phyloP scores from a whole-genome alignment of 2,113 vertebrate genomes.

The Ammodytes marinus region DNA sequence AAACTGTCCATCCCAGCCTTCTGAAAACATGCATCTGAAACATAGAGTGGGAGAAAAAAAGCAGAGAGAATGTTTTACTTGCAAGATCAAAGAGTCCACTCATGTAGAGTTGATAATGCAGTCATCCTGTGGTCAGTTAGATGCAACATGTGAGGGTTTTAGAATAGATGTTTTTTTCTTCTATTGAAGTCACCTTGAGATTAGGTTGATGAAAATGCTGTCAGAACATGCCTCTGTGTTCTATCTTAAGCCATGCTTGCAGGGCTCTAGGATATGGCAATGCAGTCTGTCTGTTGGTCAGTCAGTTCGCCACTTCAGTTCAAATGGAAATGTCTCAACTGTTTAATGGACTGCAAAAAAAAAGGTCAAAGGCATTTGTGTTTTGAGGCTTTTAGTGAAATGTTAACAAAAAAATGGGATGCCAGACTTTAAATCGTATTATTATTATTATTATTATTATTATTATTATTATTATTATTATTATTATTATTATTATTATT shows the following conservation, averaged over 20 bases:
- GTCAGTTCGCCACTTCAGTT: not conserved
- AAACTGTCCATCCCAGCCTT: conserved; percentile 61
- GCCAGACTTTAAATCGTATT: too few species aligned
- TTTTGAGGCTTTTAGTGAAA: too few species aligned
- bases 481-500: too few species aligned
- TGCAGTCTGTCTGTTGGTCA: not conserved
- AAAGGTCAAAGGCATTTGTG: too few species aligned
- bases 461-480: too few species aligned
- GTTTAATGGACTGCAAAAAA: too few species aligned
- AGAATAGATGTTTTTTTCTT: not conserved
- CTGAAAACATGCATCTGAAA: conserved; percentile 55
- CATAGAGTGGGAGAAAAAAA: conserved; percentile 6
- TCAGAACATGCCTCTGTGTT: conserved; percentile 1
- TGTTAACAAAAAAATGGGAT: too few species aligned
- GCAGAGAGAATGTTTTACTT: conserved; percentile 18
- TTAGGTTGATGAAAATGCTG: not conserved
- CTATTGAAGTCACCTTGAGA: not conserved
- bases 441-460: too few species aligned
- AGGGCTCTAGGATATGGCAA: not conserved
- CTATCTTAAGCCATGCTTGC: not conserved
- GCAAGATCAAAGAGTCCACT: conserved; percentile 14
- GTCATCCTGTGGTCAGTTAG: not conserved
- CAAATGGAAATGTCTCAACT: not conserved
- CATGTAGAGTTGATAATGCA: not conserved
- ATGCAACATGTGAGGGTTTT: not conserved